Percentiles rank a stretch among this genome's conserved stretches.
Evolutionary conservation across 30 jellyfish, hydroid and myxozoan genomes (phyloP).

Genomic region (Catostylus mosaicus): DNA sequence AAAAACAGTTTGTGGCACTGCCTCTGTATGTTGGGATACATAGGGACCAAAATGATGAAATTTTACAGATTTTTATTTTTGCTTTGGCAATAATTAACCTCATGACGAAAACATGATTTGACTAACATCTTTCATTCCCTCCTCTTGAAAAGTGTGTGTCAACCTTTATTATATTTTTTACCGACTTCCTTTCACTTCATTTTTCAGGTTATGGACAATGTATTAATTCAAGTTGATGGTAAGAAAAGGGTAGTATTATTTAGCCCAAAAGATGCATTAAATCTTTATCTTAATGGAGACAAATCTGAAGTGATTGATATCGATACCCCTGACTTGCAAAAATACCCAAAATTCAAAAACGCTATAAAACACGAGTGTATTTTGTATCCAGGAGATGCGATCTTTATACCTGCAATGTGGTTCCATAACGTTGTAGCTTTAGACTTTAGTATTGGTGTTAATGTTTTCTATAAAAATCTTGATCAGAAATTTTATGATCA

Average conservation of each 20-base stretch:
- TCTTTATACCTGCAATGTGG: conserved; percentile 97
- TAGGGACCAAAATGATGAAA: too few species aligned
- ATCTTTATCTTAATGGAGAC: conserved; percentile 83
- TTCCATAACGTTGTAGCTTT: conserved; percentile 84
- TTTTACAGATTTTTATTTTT: too few species aligned
- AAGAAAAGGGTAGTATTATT: conserved; percentile 77
- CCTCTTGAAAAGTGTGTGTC: too few species aligned
- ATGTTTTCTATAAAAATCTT: conserved; percentile 84
- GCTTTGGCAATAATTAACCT: too few species aligned
- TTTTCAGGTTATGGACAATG: conserved; percentile 91
- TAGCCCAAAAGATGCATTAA: conserved; percentile 80
- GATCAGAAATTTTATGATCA: conserved; percentile 55
- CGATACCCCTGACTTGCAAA: conserved; percentile 70
- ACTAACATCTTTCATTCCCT: too few species aligned
- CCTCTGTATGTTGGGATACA: too few species aligned
- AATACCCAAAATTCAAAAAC: conserved; percentile 70
- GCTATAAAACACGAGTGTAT: conserved; percentile 62
- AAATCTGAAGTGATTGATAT: conserved; percentile 90
- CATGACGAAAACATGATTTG: too few species aligned
- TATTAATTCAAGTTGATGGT: conserved; percentile 81
- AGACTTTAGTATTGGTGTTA: conserved; percentile 73
- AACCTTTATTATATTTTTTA: too few species aligned
- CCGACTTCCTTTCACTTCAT: too few species aligned
- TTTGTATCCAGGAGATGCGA: conserved; percentile 82
- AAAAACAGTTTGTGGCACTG: too few species aligned